Evolutionary conservation across 2,888 invertebrate species (phyloP).

Genomic region (Galerucella calmariensis): DNA sequence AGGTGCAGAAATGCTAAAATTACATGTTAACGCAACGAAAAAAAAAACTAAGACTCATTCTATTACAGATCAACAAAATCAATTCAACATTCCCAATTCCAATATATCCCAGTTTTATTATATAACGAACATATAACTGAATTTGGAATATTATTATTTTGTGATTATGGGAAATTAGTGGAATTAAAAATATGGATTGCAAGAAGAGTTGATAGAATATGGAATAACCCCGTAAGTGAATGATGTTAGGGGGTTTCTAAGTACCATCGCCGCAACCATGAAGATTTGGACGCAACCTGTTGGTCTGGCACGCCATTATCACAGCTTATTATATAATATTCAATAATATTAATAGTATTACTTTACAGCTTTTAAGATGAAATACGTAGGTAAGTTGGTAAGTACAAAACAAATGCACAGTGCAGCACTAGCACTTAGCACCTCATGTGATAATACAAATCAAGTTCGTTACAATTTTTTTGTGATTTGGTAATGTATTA

Average conservation of each 20-base stretch:
- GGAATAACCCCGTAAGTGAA: not conserved
- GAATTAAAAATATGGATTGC: constrained; percentile 7
- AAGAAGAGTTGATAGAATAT: not conserved
- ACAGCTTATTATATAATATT: constrained; percentile 63
- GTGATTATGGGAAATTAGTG: not conserved
- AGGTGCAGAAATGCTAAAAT: not conserved
- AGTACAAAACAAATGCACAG: constrained; percentile 59
- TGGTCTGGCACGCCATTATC: constrained; percentile 58
- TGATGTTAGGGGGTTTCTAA: constrained; percentile 31
- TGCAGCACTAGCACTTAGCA: constrained; percentile 44
- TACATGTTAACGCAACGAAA: not conserved
- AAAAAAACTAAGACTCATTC: not conserved
- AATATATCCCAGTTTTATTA: not conserved
- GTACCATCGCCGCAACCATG: constrained; percentile 41
- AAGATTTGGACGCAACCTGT: constrained; percentile 46
- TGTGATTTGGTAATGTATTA: constrained; percentile 35
- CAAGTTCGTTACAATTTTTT: constrained; percentile 30
- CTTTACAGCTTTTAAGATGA: constrained; percentile 53
- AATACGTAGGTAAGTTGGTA: constrained; percentile 63
- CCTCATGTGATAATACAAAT: constrained; percentile 42
- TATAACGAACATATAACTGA: not conserved
- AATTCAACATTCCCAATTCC: not conserved
- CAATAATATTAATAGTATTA: constrained; percentile 55
- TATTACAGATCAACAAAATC: not conserved
- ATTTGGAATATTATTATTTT: not conserved